Conservation (phyloP, 1,140 invertebrate species). For the Luehdorfia chinensis region DNA sequence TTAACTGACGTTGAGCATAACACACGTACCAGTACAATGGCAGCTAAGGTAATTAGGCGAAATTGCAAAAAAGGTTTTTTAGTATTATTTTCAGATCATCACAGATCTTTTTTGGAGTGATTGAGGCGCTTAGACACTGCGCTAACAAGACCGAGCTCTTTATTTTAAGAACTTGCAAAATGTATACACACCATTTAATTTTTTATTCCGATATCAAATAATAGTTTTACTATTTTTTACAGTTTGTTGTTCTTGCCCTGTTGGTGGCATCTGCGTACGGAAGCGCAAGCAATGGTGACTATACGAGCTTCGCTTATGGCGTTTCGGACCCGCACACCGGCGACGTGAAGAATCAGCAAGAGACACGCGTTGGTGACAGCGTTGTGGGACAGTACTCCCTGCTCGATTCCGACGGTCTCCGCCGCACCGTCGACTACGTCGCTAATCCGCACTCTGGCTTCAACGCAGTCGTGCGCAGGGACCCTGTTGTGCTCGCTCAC, state of each 20-base stretch:
- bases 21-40: conserved; percentile 50
- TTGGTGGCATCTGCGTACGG: conserved; percentile 30
- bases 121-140: not conserved
- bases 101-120: not conserved
- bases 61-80: too few relatives aligned
- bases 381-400: conserved; percentile 75
- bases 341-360: conserved; percentile 72
- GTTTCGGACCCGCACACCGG: conserved; percentile 74
- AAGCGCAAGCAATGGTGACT: conserved; percentile 30
- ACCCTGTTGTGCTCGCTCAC: conserved; percentile 36
- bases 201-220: not conserved
- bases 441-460: conserved; percentile 70
- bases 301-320: conserved; percentile 61
- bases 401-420: conserved; percentile 68
- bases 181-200: not conserved
- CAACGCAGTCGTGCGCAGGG: conserved; percentile 72
- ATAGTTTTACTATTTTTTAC: not conserved
- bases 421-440: conserved; percentile 69
- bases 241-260: conserved; percentile 38
- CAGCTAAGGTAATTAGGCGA: conserved; percentile 41
- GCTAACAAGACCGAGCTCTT: too few relatives aligned
- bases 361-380: conserved; percentile 74
- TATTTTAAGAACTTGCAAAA: too few relatives aligned
- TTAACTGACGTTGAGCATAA: conserved; percentile 27
- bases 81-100: too few relatives aligned